Percentiles rank a stretch among this genome's conserved stretches.
These are phyloP conservation scores for Lydus trimaculatus DNA, from an alignment of 2,888 invertebrate species.

Conservation along the genomic window DNA sequence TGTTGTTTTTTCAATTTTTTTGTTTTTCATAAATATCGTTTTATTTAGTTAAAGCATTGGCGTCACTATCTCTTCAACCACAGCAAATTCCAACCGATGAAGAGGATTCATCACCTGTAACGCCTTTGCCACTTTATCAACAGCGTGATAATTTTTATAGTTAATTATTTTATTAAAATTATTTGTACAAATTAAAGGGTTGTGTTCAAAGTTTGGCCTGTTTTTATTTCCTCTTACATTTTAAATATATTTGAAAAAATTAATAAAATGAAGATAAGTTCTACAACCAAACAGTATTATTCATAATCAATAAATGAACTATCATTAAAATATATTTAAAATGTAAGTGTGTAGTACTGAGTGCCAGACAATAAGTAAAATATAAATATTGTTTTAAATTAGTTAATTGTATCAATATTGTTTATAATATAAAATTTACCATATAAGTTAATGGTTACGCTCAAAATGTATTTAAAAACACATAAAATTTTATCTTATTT, in stretches of 20 bases:
- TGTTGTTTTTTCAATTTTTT: too few species aligned
- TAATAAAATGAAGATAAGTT: too few species aligned
- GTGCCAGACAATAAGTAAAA: slow-evolving; percentile 54
- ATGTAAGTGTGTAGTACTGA: slow-evolving; percentile 48
- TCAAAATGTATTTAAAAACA: slow-evolving; percentile 20
- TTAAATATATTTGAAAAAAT: slow-evolving; percentile 30
- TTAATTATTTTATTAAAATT: slow-evolving; percentile 47
- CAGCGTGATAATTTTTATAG: slow-evolving; percentile 84
- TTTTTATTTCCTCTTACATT: slow-evolving; percentile 37
- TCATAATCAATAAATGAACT: slow-evolving; percentile 25
- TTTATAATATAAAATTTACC: slow-evolving; percentile 28
- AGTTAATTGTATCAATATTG: slow-evolving; percentile 31
- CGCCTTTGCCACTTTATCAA: slow-evolving; percentile 83
- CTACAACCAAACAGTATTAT: slow-evolving; percentile 27
- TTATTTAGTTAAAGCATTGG: slow-evolving; percentile 71
- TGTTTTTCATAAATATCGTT: neutral
- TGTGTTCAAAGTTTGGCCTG: slow-evolving; percentile 51
- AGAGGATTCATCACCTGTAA: slow-evolving; percentile 78
- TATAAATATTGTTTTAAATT: slow-evolving; percentile 17
- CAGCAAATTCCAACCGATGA: slow-evolving; percentile 67
- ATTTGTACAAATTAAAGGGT: slow-evolving; percentile 53
- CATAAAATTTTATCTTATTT: slow-evolving; percentile 14
- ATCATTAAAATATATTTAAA: slow-evolving; percentile 38
- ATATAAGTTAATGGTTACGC: slow-evolving; percentile 18
- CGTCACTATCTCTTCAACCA: slow-evolving; percentile 69